phyloP scores from a whole-genome alignment of 1,140 invertebrate genomes.

The Daktulosphaira vitifoliae region DNA sequence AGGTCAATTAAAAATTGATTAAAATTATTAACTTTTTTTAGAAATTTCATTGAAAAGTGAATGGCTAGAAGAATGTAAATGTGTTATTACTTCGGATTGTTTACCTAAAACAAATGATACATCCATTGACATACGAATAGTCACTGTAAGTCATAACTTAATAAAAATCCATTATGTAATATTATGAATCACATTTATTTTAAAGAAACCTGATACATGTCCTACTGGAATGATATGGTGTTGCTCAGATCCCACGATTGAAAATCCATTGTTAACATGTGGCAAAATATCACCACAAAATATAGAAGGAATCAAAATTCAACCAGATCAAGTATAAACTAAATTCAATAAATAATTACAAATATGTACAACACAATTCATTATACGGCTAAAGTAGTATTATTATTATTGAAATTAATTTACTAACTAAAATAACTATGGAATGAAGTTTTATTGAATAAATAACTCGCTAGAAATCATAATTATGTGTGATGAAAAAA shows the following conservation, averaged over 20 bases:
- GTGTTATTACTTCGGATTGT: not conserved
- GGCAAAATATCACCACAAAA: not conserved
- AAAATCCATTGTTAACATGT: slow-evolving; percentile 13
- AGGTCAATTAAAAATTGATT: no score
- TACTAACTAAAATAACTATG: no score
- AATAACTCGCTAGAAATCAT: no score
- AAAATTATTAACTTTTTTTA: no score
- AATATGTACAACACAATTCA: no score
- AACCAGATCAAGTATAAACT: not conserved
- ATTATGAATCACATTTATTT: not conserved
- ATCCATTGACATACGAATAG: slow-evolving; percentile 18
- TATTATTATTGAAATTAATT: no score
- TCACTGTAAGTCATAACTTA: slow-evolving; percentile 9
- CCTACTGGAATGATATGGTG: slow-evolving; percentile 7
- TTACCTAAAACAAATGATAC: not conserved
- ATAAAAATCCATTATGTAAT: no score
- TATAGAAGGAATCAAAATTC: slow-evolving; percentile 1
- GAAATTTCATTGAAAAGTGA: not conserved
- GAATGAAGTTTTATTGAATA: no score
- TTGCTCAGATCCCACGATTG: not conserved
- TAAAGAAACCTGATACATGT: slow-evolving; percentile 23
- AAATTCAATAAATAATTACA: no score
- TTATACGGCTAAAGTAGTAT: no score
- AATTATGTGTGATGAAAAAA: no score
- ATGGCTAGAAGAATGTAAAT: slow-evolving; percentile 26